A percentile compares a stretch with the other conserved stretches of the same genome.
These are phyloP conservation scores for Pantherophis vulpinus DNA, from an alignment of 2,797 vertebrate genomes.

Conservation along the genomic window DNA sequence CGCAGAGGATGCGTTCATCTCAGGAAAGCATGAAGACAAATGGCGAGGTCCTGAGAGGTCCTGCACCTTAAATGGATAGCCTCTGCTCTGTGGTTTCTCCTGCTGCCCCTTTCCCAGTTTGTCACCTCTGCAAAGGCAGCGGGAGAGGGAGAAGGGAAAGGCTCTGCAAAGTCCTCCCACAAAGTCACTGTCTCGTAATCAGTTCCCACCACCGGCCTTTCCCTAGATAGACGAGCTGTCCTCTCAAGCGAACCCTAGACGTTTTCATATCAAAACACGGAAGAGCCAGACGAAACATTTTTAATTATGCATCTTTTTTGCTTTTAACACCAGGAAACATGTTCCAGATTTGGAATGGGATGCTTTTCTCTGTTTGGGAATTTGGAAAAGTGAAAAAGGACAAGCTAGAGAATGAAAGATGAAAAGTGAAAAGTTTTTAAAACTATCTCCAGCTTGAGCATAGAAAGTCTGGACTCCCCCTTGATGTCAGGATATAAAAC, in stretches of 20 bases:
- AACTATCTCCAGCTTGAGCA: neutral
- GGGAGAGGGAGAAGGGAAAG: neutral
- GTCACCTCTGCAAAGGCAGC: neutral
- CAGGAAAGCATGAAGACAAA: neutral
- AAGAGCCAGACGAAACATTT: neutral
- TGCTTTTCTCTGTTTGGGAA: neutral
- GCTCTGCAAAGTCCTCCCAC: neutral
- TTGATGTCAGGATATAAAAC: neutral
- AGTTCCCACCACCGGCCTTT: neutral
- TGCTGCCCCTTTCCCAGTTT: neutral
- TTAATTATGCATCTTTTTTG: neutral
- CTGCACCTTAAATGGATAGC: neutral
- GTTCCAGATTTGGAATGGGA: neutral
- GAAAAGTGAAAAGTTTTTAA: neutral
- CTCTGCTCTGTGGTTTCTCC: neutral
- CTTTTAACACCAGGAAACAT: neutral
- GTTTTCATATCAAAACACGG: neutral
- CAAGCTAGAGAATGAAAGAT: neutral
- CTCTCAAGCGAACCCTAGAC: neutral
- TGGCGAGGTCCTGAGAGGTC: neutral
- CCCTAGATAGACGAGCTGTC: neutral
- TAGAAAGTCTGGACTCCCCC: neutral
- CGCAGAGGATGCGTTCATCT: neutral
- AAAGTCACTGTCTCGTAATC: neutral
- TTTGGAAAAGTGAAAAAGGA: neutral